Evolutionary conservation across 2,113 vertebrate species (phyloP).

Genomic region (Phaethon lepturus): DNA sequence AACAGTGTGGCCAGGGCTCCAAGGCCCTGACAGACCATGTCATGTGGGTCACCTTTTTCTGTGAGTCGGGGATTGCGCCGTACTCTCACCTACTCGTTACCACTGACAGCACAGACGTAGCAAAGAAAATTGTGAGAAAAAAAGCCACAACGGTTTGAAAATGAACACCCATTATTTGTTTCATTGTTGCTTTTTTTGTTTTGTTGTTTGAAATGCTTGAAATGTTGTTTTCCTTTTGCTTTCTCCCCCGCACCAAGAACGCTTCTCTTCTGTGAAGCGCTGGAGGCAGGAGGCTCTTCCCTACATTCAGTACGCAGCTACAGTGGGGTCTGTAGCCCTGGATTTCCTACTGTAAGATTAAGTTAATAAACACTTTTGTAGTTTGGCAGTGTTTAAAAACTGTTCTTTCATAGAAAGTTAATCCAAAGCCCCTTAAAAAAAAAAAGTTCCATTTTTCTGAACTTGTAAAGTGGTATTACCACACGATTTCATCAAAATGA

Average conservation of each 20-base stretch:
- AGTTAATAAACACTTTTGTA: neutral
- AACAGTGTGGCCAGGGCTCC: no score
- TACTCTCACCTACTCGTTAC: accelerated
- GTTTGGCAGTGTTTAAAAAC: neutral
- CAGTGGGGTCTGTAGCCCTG: neutral
- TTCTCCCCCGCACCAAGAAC: no score
- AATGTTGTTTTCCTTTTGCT: no score
- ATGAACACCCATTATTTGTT: neutral
- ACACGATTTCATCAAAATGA: no score
- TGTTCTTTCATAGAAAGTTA: neutral
- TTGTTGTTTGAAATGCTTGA: no score
- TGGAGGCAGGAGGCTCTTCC: neutral
- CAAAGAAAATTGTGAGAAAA: accelerated
- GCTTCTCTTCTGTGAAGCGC: neutral
- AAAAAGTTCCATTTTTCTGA: neutral
- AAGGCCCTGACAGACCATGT: neutral
- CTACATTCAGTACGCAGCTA: neutral
- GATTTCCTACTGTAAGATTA: neutral
- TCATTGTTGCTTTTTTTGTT: neutral
- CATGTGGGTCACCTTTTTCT: no score
- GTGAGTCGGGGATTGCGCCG: accelerated
- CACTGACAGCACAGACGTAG: neutral
- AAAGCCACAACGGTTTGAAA: neutral
- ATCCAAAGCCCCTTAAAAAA: neutral
- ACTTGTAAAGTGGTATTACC: neutral